Evolutionary conservation across 2,797 vertebrate species (phyloP).

Genomic region (Chlorospingus flavigularis): DNA sequence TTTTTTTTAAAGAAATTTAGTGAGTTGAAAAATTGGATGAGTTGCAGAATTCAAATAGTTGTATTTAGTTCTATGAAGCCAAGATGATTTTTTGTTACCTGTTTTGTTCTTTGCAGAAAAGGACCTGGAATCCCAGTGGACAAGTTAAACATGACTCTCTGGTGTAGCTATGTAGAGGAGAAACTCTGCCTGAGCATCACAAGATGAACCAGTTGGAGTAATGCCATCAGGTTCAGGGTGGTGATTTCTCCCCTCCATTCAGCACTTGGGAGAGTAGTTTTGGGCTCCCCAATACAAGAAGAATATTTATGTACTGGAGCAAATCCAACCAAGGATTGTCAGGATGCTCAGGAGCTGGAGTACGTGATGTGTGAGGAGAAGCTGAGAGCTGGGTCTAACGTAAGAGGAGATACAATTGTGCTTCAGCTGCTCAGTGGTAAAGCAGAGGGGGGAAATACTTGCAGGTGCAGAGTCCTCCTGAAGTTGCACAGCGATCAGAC

Average conservation of each 20-base stretch:
- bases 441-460: accelerated
- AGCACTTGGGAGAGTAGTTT: neutral
- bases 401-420: neutral
- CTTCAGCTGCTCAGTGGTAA: neutral
- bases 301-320: neutral
- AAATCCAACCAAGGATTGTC: neutral
- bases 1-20: neutral
- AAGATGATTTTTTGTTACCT: neutral
- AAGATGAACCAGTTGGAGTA: neutral
- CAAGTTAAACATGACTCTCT: neutral
- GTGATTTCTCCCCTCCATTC: neutral
- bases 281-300: neutral
- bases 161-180: neutral
- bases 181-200: neutral
- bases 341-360: neutral
- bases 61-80: neutral
- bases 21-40: neutral
- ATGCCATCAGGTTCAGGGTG: neutral
- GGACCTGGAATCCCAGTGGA: neutral
- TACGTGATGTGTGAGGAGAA: neutral
- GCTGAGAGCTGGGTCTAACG: neutral
- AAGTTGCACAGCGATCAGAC: neutral
- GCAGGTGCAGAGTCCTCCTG: neutral
- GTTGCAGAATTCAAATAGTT: neutral
- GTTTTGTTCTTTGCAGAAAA: neutral